Conservation (phyloP, 2,113 vertebrate genomes). For the Tragulus kanchil region DNA sequence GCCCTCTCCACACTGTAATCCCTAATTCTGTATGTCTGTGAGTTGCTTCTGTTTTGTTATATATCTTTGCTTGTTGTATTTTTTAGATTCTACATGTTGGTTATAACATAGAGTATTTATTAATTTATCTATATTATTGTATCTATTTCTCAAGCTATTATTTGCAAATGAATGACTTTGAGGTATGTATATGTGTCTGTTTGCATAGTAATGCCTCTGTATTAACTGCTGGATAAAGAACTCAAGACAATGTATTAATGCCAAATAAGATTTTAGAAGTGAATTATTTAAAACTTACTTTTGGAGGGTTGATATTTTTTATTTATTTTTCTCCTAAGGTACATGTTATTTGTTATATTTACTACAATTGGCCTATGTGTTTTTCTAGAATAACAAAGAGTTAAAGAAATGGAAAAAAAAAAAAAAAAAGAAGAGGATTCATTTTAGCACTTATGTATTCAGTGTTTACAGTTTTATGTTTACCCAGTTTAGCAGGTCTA, state of each 20-base stretch:
- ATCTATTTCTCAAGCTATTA: background rate
- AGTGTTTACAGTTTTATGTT: background rate
- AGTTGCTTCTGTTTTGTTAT: background rate
- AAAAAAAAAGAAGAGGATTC: background rate
- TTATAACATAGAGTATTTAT: background rate
- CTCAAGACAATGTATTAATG: background rate
- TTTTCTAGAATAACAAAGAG: background rate
- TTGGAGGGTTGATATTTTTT: background rate
- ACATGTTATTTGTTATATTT: background rate
- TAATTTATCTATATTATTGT: background rate
- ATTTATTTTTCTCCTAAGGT: background rate
- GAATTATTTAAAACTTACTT: background rate
- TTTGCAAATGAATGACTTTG: background rate
- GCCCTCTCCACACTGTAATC: background rate
- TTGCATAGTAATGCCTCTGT: background rate
- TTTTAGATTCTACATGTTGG: background rate
- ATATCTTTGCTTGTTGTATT: background rate
- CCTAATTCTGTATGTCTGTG: background rate
- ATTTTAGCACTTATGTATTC: background rate
- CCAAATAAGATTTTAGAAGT: slow-evolving; percentile 12
- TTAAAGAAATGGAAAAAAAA: background rate
- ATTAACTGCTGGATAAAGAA: background rate
- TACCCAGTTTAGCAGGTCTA: background rate
- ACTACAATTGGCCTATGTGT: background rate
- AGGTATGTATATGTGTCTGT: background rate